Evolutionary conservation across 2,888 invertebrate genomes (phyloP), one percentile per base, ranked within the genome.

Genomic region (Gymnoscelis rufifasciata): DNA sequence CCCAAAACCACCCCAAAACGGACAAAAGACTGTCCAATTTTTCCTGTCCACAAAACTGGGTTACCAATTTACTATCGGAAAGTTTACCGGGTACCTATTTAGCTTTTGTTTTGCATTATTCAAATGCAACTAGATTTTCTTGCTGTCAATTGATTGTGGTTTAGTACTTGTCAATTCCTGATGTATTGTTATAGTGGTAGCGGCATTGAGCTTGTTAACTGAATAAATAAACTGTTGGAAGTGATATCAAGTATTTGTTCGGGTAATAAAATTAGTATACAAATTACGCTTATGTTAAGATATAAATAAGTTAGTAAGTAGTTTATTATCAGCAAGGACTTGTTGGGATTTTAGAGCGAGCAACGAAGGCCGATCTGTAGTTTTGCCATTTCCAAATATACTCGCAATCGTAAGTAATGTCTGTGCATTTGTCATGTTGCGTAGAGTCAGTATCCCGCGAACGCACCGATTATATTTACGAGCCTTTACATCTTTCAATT

Each of bases 31-130:
- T 42, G 45, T 50, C 45, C 40, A 59, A 55, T 53, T 56, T 58
- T 59, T 64, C 56, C 56, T n/a, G 41, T 55, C 54, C 55, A 47
- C 40, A 44, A 60, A 65, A 66, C 64, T 56, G 57, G 62, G 62
- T 59, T 64, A 59, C 19, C 3, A 19, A 19, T 19, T 19, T 43
- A 42, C 42, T 51, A 55, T 61, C 53, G 52, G 49, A 43, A 50
- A 54, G 52, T 49, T 56, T 36, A 53, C 55, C 54, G 46, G 49
- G 51, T 60, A 57, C 54, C 51, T 57, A 60, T 54, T 30, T 30
- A 12, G 2, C 6, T 29, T 29, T 29, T 6, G 19, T 5, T 19
- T 19, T 3, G 5, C 19, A 5, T 19, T 19, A n/a, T 19, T 19
- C 19, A 19, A 19, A 19, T 19, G 19, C 19, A 5, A n/a, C n/a